These are phyloP conservation scores for Galemys pyrenaicus DNA, from an alignment of 2,113 vertebrate species.

Conservation along the genomic window DNA sequence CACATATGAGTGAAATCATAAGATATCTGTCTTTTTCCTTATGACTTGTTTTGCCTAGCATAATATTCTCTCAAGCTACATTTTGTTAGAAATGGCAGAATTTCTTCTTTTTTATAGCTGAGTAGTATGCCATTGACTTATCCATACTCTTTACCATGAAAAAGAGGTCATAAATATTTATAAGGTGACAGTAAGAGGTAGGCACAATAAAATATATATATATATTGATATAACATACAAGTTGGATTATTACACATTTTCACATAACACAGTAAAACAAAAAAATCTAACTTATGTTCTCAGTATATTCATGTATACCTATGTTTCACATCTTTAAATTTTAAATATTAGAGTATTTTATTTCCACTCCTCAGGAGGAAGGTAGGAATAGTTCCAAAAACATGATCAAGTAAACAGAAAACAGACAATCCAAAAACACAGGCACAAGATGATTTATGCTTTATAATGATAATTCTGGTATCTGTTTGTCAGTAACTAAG, in stretches of 20 bases:
- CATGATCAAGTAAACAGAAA: background rate
- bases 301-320: background rate
- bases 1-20: too few species aligned
- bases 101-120: too few species aligned
- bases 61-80: too few species aligned
- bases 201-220: background rate
- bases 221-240: background rate
- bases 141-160: too few species aligned
- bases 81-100: too few species aligned
- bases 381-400: background rate
- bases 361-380: background rate
- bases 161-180: background rate
- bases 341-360: background rate
- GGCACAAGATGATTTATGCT: fast-evolving
- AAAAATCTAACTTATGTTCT: background rate
- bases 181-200: background rate
- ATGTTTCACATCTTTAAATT: background rate
- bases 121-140: too few species aligned
- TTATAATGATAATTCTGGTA: background rate
- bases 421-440: background rate
- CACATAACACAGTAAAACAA: background rate
- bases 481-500: background rate
- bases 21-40: too few species aligned
- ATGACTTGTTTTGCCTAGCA: too few species aligned
- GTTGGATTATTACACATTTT: background rate